Evolutionary conservation across 2,888 invertebrate species (phyloP).

Genomic region (Biston betularia): DNA sequence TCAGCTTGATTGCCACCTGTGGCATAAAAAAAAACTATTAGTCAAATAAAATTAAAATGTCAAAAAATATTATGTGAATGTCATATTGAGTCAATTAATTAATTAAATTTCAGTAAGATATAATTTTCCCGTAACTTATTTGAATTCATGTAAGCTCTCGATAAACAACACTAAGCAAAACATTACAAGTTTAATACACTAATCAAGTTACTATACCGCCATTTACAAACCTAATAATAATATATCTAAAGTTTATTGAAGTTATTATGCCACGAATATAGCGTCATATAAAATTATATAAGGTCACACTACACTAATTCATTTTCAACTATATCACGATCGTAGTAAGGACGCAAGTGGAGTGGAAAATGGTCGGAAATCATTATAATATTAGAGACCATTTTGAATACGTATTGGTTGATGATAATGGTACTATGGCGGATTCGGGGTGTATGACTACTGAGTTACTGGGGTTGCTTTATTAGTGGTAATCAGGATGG

Average conservation of each 20-base stretch:
- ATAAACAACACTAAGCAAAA: background rate
- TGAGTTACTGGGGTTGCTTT: background rate
- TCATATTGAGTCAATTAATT: no score
- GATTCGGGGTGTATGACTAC: background rate
- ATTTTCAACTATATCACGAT: constrained; percentile 46
- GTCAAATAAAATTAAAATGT: no score
- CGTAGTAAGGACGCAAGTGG: constrained; percentile 45
- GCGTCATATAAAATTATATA: constrained; percentile 54
- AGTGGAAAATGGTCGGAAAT: constrained; percentile 10
- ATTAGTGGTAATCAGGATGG: background rate
- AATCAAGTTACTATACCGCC: constrained; percentile 19
- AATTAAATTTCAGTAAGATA: no score
- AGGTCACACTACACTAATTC: constrained; percentile 39
- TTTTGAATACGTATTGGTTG: constrained; percentile 15
- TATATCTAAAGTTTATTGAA: constrained; percentile 48
- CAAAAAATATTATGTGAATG: no score
- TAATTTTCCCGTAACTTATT: no score
- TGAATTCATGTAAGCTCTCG: no score
- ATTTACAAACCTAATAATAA: constrained; percentile 36
- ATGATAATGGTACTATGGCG: constrained; percentile 5
- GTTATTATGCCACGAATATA: constrained; percentile 52
- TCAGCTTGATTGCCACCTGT: no score
- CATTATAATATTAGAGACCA: constrained; percentile 26
- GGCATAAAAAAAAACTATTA: no score
- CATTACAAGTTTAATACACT: background rate